phyloP scores from a whole-genome alignment of 1,140 invertebrate species.

The Teleogryllus occipitalis region DNA sequence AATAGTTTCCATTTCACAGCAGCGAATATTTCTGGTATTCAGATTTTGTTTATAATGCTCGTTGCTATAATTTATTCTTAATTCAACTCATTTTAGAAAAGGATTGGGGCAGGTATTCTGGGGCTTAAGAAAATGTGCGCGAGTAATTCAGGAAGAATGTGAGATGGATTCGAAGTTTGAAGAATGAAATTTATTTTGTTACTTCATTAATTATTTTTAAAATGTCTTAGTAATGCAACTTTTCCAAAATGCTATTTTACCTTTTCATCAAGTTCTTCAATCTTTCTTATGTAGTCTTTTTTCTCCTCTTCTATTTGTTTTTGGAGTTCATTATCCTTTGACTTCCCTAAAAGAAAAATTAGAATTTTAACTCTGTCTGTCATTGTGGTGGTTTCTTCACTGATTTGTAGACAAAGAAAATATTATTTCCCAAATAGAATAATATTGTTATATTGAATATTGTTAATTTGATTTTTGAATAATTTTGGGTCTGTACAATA shows the following conservation, averaged over 20 bases:
- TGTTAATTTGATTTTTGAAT: background rate
- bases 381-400: too few species aligned
- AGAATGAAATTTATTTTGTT: background rate
- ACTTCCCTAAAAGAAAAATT: background rate
- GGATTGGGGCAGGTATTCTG: too few species aligned
- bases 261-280: background rate
- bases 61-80: too few species aligned
- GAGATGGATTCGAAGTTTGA: background rate
- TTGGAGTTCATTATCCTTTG: conserved; percentile 10
- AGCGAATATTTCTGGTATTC: too few species aligned
- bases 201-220: background rate
- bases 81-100: too few species aligned
- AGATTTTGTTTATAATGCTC: too few species aligned
- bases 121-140: too few species aligned
- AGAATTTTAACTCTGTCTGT: background rate
- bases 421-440: background rate
- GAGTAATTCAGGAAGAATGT: background rate
- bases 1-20: too few species aligned
- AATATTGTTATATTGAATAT: background rate
- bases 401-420: background rate
- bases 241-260: background rate
- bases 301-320: background rate
- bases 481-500: background rate
- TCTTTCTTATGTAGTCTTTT: background rate
- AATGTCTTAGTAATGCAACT: background rate